These are phyloP conservation scores for Littorina saxatilis DNA, from an alignment of 1,140 invertebrate genomes.

Conservation along the genomic window DNA sequence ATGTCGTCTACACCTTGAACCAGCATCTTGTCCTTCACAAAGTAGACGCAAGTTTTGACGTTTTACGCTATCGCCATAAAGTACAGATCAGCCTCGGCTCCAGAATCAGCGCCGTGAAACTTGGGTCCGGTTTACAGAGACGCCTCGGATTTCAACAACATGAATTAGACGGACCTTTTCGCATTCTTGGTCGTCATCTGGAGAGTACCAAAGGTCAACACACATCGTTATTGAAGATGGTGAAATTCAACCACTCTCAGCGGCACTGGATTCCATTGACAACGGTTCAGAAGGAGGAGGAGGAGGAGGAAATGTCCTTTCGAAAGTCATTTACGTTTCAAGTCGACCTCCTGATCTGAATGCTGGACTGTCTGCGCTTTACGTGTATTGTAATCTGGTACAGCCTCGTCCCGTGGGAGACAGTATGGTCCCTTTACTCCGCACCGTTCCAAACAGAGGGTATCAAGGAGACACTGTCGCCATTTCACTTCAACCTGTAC, in stretches of 20 bases:
- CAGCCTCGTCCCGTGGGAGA: slow-evolving; percentile 8
- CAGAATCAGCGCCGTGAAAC: too few species aligned
- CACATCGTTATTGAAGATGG: neutral
- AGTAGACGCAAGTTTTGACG: too few species aligned
- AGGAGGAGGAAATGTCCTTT: neutral
- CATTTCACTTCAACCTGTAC: neutral
- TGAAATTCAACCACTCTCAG: neutral
- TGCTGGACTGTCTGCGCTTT: neutral
- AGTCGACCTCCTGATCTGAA: neutral
- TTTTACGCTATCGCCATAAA: too few species aligned
- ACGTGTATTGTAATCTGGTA: neutral
- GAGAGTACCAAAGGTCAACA: neutral
- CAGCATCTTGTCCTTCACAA: too few species aligned
- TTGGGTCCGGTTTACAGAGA: too few species aligned
- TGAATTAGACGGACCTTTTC: too few species aligned
- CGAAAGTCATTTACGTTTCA: neutral
- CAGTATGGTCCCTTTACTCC: neutral
- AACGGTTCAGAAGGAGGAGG: too few species aligned
- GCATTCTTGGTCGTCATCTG: too few species aligned
- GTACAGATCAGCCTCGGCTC: too few species aligned
- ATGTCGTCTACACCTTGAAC: too few species aligned
- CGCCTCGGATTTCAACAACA: too few species aligned
- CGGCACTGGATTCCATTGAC: neutral
- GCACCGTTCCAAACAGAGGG: neutral
- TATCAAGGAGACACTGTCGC: neutral